A percentile compares a stretch with the other conserved stretches of the same genome.
Evolutionary conservation across 37 sponge, comb jelly and placozoan species (phyloP).

Genomic region (Axinella damicornis): DNA sequence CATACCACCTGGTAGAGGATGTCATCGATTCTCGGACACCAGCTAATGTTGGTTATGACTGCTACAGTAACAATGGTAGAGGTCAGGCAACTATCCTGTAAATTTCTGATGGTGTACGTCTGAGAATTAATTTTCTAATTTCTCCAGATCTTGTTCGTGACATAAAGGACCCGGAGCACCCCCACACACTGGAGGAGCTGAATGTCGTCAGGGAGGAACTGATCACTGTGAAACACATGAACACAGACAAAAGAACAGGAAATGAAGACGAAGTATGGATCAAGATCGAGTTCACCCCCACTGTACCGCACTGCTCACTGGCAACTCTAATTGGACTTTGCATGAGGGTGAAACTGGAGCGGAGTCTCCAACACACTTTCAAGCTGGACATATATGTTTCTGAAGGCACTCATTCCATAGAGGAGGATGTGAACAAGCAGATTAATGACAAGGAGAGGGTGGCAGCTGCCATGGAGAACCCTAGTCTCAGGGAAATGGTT

Average conservation of each 20-base stretch:
- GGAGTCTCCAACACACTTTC: constrained; percentile 48
- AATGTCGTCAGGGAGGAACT: constrained; percentile 81
- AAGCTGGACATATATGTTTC: constrained; percentile 78
- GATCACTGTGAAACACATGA: constrained; percentile 33
- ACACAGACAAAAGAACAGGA: not conserved
- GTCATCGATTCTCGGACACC: too few species aligned
- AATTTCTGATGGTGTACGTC: too few species aligned
- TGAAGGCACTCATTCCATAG: constrained; percentile 79
- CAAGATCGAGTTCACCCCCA: constrained; percentile 84
- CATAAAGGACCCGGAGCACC: constrained; percentile 90
- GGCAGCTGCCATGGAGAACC: constrained; percentile 95
- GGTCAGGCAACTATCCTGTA: too few species aligned
- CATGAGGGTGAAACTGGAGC: constrained; percentile 73
- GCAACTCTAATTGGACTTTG: constrained; percentile 94
- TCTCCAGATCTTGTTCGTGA: constrained; percentile 73
- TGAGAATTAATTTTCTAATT: not conserved
- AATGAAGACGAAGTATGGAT: constrained; percentile 44
- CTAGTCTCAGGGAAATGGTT: constrained; percentile 76
- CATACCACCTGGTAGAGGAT: too few species aligned
- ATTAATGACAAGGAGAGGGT: constrained; percentile 96
- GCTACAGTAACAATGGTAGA: too few species aligned
- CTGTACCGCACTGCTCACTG: constrained; percentile 94
- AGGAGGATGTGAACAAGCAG: constrained; percentile 92
- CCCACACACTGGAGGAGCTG: constrained; percentile 89
- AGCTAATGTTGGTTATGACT: too few species aligned